Percentiles rank a stretch among this genome's conserved stretches.
phyloP scores from a whole-genome alignment of 2,888 invertebrate species.

The Callyntrura guangdongensis region DNA sequence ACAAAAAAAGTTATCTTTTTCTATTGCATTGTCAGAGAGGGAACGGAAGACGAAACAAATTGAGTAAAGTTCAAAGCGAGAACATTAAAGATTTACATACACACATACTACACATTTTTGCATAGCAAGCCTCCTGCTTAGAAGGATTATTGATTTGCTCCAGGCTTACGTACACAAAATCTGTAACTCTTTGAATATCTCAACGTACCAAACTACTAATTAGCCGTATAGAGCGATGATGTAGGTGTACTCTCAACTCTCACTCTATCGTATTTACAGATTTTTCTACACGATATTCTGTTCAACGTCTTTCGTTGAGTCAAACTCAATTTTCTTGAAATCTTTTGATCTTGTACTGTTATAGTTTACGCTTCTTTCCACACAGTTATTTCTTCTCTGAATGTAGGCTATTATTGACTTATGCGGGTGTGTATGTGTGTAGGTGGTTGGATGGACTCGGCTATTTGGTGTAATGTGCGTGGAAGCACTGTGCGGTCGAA shows the following conservation, averaged over 20 bases:
- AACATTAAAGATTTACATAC: conserved; percentile 8
- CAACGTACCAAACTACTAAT: background rate
- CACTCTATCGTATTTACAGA: too few species aligned
- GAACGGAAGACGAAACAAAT: conserved; percentile 30
- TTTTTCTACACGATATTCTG: background rate
- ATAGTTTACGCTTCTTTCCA: background rate
- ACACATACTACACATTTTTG: conserved; percentile 45
- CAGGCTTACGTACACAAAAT: background rate
- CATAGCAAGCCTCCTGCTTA: background rate
- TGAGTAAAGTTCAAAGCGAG: conserved; percentile 47
- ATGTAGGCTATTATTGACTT: conserved; percentile 18
- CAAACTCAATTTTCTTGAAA: conserved; percentile 37
- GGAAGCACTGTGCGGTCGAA: conserved; percentile 11
- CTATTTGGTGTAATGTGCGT: background rate
- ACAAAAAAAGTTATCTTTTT: background rate
- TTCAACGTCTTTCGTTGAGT: conserved; percentile 44
- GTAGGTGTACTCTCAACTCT: background rate
- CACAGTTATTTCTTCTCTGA: conserved; percentile 2
- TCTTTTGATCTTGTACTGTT: conserved; percentile 24
- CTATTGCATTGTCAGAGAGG: background rate
- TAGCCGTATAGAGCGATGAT: background rate
- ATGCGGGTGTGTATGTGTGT: background rate
- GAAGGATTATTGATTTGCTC: background rate
- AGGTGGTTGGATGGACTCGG: conserved; percentile 20
- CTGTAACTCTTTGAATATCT: too few species aligned